A percentile compares a stretch with the other conserved stretches of the same genome.
These are phyloP conservation scores for Lithophane socia DNA, from an alignment of 2,888 invertebrate genomes.

Conservation along the genomic window DNA sequence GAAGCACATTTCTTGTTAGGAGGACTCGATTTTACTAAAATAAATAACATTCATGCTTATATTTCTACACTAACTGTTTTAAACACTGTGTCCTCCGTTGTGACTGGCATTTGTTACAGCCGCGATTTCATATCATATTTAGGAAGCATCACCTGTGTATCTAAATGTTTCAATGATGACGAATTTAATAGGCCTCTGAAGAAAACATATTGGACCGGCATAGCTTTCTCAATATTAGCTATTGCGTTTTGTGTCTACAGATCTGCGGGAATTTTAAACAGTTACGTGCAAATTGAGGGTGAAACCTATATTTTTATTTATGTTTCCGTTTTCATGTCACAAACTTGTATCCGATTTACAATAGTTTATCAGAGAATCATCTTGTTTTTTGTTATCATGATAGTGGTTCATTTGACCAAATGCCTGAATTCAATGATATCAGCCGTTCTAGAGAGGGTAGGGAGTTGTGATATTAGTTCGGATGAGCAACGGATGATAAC, in stretches of 20 bases:
- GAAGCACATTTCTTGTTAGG: background rate
- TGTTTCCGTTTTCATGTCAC: conserved; percentile 10
- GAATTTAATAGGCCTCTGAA: background rate
- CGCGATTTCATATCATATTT: background rate
- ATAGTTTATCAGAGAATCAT: background rate
- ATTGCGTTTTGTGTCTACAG: no score
- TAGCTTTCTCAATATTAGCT: no score
- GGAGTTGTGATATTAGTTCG: background rate
- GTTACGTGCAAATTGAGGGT: no score
- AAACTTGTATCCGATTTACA: background rate
- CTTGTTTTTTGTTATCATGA: background rate
- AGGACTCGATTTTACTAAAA: background rate
- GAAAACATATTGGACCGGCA: background rate
- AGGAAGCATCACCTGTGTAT: background rate
- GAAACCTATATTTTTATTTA: background rate
- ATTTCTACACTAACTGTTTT: conserved; percentile 3
- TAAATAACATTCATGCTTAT: background rate
- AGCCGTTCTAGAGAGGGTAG: background rate
- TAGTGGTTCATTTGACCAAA: background rate
- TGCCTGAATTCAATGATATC: background rate
- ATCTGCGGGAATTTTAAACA: no score
- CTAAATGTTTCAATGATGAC: background rate
- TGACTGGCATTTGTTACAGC: background rate
- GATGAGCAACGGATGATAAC: conserved; percentile 5
- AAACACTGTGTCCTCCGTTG: background rate